Base-by-base conservation (phyloP, 1,140 invertebrate species). In the Drosophila busckii region DNA sequence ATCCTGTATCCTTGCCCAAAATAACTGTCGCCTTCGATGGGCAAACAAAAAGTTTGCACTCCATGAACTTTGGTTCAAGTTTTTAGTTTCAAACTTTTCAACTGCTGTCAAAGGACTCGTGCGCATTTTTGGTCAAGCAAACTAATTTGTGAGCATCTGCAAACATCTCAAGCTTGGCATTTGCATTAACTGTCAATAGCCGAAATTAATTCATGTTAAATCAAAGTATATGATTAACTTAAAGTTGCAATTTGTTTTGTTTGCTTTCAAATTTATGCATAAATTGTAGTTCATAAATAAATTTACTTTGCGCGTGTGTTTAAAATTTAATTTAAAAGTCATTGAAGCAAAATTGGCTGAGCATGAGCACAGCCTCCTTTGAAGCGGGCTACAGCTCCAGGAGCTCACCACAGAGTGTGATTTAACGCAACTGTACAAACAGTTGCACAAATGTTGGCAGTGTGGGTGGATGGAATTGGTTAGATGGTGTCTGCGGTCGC, bases 351-450 rank as follows among this genome's bases (percentile, higher is more conserved):
- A n/a, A n/a, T n/a, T n/a, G n/a, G n/a, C n/a, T n/a, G n/a, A n/a
- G n/a, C n/a, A n/a, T n/a, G n/a, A n/a, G n/a, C n/a, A n/a, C n/a
- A n/a, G n/a, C n/a, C n/a, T n/a, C n/a, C n/a, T n/a, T n/a, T n/a
- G n/a, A n/a, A n/a, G n/a, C n/a, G n/a, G n/a, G 29, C 22, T 31
- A 45, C 26, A 59, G 19, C 31, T 56, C 52, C 41, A 44, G 31
- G n/a, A 50, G 32, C 42, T 64, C n/a, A n/a, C n/a, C n/a, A 64
- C 60, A 52, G 44, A 63, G 54, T 64, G 70, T 75, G 49, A 78
- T 52, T 71, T 68, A 67, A 73, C 75, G 70, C 76, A 82, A 82
- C 75, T 82, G 75, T 82, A 82, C 75, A 80, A 80, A 82, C 70
- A 82, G 75, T 56, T 58, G 45, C 60, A 58, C 70, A 62, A 75